Evolutionary conservation across 1,140 invertebrate genomes (phyloP), one percentile per base, ranked within the genome.

Genomic region (Lasioglossum baleicum): DNA sequence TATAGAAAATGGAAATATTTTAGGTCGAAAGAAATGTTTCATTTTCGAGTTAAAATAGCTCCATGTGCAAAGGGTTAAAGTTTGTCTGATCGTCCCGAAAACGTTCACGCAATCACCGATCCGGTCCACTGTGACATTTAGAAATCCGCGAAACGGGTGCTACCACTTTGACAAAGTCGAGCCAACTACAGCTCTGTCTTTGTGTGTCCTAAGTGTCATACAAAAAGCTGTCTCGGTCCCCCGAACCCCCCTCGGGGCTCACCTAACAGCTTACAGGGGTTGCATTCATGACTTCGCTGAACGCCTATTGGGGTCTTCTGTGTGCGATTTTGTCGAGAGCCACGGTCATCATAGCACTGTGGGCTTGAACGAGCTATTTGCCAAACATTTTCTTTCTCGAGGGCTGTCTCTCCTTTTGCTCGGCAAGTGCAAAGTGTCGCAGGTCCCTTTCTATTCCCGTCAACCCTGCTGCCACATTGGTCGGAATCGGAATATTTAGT

Each of bases 191-290:
- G 66, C 84, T 70, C 70, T 78, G 80, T 66, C 89, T 89, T 91
- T 90, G 87, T 90, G 65, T 67, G 73, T 68, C 68, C 70, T 83
- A 87, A 90, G 88, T 88, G 83, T 67, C 81, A 82, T 88, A 89
- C 81, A 90, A 87, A 90, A 90, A 87, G 60, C 83, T 80, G 81
- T 70, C 82, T 40, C 31, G n/a, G n/a, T 15, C 56, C 31, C 8
- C 31, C 26, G 10, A 31, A 15, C 26, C 76, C 75, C n/a, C 68
- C 82, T 26, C 10, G 42, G 83, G 83, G 83, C 83, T 85, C 77
- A 64, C 78, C 83, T 90, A 90, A 90, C 85, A 90, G 87, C 83
- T 89, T 87, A 87, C 73, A 83, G 86, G 86, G 83, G 84, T 81
- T 82, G 87, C 82, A 89, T 88, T 89, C 86, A 88, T 88, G 88